Evolutionary conservation across 2,113 vertebrate species (phyloP), one percentile per base, ranked within the genome.

Genomic region (Pachycephala philippinensis): DNA sequence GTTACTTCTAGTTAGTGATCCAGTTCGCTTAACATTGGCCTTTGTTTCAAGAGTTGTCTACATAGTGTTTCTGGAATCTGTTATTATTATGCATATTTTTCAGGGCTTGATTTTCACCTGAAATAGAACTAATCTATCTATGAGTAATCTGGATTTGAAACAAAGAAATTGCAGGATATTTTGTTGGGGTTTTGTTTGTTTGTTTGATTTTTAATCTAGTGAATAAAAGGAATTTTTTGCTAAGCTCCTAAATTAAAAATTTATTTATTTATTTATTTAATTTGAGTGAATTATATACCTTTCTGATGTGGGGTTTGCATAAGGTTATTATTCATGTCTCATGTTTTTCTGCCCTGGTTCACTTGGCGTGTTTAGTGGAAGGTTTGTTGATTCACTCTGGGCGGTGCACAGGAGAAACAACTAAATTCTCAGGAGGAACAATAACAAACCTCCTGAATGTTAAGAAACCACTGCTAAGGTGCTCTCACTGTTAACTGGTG

Each of bases 341-440:
- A 10, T 47, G 19, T 56, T 84, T 54, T 64, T n/a, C n/a, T 47
- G 40, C 19, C 24, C 7, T 23, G 23, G 19, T 65, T 39, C n/a
- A 27, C 23, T 39, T 1, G 1, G 9, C 0, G 1, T 9, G 9
- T 47, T 74, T 31, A 39, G n/a, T 28, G 22, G 11, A 54, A 54
- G 11, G 40, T 9, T 64, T 42, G 63, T 64, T 53, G 11, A 21
- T 54, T 33, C 15, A 22, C 27, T 63, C 26, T 45, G 39, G 33
- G 27, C 0, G 0, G 9, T 45, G 14, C 27, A 44, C 39, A 37
- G 33, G 17, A 63, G 47, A 53, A 72, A 44, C 3, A 61, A 17
- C 3, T 33, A 31, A 54, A 33, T 63, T 45, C 39, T 45, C 39
- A 45, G 33, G 14, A 72, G 57, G 17, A 53, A 3, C 17, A 26